These are phyloP conservation scores for Bufo gargarizans DNA, from an alignment of 2,113 vertebrate species.

Conservation along the genomic window DNA sequence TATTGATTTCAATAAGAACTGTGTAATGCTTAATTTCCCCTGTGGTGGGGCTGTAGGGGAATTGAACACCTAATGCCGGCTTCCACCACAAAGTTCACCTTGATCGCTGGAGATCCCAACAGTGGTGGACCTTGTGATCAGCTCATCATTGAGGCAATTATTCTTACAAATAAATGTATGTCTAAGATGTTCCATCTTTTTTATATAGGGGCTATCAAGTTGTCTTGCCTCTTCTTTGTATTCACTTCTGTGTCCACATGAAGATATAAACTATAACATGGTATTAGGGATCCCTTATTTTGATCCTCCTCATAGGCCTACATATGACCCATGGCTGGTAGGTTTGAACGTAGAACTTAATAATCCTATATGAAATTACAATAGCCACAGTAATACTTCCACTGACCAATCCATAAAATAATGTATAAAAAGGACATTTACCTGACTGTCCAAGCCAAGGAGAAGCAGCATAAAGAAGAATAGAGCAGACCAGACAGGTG, in stretches of 20 bases:
- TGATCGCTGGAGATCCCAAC: background rate
- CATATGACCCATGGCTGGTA: background rate
- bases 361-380: background rate
- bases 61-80: too few species aligned
- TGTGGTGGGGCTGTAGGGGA: too few species aligned
- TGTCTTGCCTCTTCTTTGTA: background rate
- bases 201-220: background rate
- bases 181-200: background rate
- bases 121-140: background rate
- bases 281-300: background rate
- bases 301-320: background rate
- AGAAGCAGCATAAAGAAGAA: conserved; percentile 84
- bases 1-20: too few species aligned
- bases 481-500: conserved; percentile 79
- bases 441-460: conserved; percentile 81
- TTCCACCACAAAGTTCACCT: too few species aligned
- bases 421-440: conserved; percentile 39
- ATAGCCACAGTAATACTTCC: background rate
- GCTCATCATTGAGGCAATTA: background rate
- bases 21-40: too few species aligned
- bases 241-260: background rate
- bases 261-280: background rate
- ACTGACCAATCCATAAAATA: too few species aligned
- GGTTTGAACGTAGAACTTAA: too few species aligned
- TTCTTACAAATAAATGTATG: background rate